Conservation (phyloP, 2,888 invertebrate species). For the Priocnemis perturbator region DNA sequence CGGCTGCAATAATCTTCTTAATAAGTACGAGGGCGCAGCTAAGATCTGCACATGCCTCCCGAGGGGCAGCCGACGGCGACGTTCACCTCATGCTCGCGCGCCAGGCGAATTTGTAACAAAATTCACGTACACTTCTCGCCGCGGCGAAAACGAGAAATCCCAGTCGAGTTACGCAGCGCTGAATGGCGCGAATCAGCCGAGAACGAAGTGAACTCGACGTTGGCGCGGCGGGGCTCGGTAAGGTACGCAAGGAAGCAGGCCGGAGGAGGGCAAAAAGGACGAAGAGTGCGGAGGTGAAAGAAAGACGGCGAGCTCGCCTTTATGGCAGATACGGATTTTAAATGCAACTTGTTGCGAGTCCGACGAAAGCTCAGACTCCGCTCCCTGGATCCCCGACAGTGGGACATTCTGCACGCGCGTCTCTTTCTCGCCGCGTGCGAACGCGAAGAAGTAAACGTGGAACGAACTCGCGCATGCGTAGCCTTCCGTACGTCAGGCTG, state of each 20-base stretch:
- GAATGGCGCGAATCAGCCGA: conserved; percentile 18
- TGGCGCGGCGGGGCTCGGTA: background rate
- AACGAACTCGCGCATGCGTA: no score
- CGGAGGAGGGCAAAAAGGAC: background rate
- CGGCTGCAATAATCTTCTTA: conserved; percentile 12
- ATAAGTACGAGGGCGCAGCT: conserved; percentile 30
- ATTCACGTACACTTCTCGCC: conserved; percentile 26
- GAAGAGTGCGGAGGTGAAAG: background rate
- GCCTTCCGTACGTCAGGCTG: no score
- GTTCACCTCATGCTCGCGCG: background rate
- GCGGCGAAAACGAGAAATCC: conserved; percentile 20
- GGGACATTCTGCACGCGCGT: conserved; percentile 29
- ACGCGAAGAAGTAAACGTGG: no score
- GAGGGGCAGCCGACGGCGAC: no score
- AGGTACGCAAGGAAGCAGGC: no score
- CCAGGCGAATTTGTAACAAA: conserved; percentile 31
- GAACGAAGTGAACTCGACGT: background rate
- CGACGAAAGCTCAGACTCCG: conserved; percentile 42
- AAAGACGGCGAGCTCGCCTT: background rate
- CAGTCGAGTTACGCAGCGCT: conserved; percentile 24
- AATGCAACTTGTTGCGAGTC: conserved; percentile 68
- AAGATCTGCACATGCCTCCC: conserved; percentile 2
- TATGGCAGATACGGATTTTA: conserved; percentile 55
- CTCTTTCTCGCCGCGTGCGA: conserved; percentile 1
- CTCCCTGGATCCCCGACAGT: conserved; percentile 19